Evolutionary conservation across 2,888 invertebrate genomes (phyloP), one percentile per base, ranked within the genome.

Genomic region (Rhamnusium bicolor): DNA sequence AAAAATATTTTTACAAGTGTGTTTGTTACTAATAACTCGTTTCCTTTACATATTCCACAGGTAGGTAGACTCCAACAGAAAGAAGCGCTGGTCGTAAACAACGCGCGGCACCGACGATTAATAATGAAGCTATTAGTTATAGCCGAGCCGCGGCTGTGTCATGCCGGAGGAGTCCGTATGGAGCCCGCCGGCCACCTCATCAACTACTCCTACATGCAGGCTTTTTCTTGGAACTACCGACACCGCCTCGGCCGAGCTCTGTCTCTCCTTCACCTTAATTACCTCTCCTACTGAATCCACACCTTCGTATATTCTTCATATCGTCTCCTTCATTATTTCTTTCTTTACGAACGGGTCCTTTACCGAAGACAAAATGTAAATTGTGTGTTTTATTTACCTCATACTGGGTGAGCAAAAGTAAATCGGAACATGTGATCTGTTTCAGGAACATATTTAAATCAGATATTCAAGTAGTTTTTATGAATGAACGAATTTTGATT

Each of bases 101-200:
- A n/a, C 67, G 24, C 67, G 67, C 67, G 56, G 67, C 67, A 56
- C 69, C 69, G 53, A 18, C 63, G 70, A 70, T 70, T 70, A 70
- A 70, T 70, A 70, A 70, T 70, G 63, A 70, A 70, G 63, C 62
- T 70, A 70, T 70, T 70, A 70, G 70, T 70, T 70, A 70, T 32
- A 70, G 70, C 62, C 54, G 63, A 70, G 70, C 62, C 54, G 63
- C 53, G 51, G 27, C 32, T 16, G 19, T 47, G 63, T 47, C 70
- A 27, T 56, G 54, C 61, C 70, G 10, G 63, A 40, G 70, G 53
- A 53, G 60, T 27, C 14, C 53, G 61, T 16, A 49, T 32, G 58
- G 61, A 49, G 53, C 62, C 63, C 54, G 62, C 29, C 54, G 70
- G 63, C 70, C 54, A 46, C 46, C 70, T 62, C 70, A 62, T 62